Evolutionary conservation across 2,797 vertebrate genomes (phyloP), one percentile per base, ranked within the genome.

Genomic region (Sebastes diploproa): DNA sequence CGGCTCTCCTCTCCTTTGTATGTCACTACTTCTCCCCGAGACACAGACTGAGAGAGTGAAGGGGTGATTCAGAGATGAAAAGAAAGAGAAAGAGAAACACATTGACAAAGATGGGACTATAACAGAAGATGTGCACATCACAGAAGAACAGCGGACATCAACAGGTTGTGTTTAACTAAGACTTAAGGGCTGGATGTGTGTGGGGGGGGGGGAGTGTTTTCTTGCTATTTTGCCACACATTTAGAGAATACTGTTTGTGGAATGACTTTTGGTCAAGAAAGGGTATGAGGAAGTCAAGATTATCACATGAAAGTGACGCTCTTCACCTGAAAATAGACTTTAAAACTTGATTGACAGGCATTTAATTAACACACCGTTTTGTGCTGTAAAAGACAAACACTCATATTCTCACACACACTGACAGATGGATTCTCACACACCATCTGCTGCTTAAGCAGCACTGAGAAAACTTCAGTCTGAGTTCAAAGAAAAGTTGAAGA

Each of bases 1-100:
- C 86, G 89, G 77, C 92, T 95, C 85, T 94, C 93, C 84, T 96
- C 94, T 92, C 94, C 95, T 89, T 95, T 96, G 94, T 95, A 95
- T 94, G 93, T 95, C 92, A 93, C 93, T 89, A 69, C 93, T 90
- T 90, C 95, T 91, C 90, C 94, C 93, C 82, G 93, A 96, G 93
- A 96, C 96, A 92, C 89, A 91, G 92, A 95, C 93, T 93, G 96
- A 96, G 85, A 89, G 90, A 91, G 78, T 88, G 86, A 91, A 85
- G 86, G 92, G 82, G 85, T 88, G 84, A 89, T 88, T 88, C 90
- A 91, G 73, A 93, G 90, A 88, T 92, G 89, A 94, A 78, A 86
- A 72, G 86, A 29, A 88, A 86, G 86, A 77, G 69, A 90, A 38
- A 75, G 58, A 87, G 0, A 52, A 69, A 81, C 78, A 80, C 85